phyloP scores from a whole-genome alignment of 2,113 vertebrate species.

The Anguilla japonica region DNA sequence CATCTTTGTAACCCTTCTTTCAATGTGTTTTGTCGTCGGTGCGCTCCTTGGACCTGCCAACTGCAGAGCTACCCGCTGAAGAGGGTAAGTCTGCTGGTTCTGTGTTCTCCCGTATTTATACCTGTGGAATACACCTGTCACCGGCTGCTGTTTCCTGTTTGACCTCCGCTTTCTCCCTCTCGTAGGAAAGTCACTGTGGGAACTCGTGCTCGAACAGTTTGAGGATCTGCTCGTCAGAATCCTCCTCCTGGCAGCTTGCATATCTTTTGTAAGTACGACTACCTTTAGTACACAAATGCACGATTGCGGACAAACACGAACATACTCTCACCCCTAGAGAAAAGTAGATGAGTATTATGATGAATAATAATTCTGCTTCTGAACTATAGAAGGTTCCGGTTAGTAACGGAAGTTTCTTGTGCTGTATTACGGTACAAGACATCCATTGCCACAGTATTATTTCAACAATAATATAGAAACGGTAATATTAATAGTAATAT shows the following conservation, averaged over 20 bases:
- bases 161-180: conserved; percentile 18
- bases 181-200: conserved; percentile 93
- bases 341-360: no score
- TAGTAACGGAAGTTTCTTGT: no score
- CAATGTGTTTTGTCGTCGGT: conserved; percentile 38
- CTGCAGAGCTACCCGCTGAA: conserved; percentile 91
- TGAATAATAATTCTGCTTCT: no score
- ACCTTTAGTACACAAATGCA: background rate
- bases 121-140: background rate
- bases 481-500: no score
- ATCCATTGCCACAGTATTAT: no score
- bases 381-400: no score
- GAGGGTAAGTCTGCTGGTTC: conserved; percentile 76
- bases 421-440: no score
- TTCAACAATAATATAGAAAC: no score
- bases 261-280: conserved; percentile 94
- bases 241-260: conserved; percentile 95
- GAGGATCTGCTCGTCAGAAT: conserved; percentile 98
- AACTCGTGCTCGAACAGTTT: conserved; percentile 95
- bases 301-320: no score
- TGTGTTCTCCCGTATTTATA: background rate
- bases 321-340: no score
- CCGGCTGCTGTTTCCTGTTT: background rate
- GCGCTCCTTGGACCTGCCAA: conserved; percentile 55
- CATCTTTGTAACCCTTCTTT: conserved; percentile 9